These are phyloP conservation scores for Xestoiulus laeticollis DNA, from an alignment of 2,888 invertebrate species.

Conservation along the genomic window DNA sequence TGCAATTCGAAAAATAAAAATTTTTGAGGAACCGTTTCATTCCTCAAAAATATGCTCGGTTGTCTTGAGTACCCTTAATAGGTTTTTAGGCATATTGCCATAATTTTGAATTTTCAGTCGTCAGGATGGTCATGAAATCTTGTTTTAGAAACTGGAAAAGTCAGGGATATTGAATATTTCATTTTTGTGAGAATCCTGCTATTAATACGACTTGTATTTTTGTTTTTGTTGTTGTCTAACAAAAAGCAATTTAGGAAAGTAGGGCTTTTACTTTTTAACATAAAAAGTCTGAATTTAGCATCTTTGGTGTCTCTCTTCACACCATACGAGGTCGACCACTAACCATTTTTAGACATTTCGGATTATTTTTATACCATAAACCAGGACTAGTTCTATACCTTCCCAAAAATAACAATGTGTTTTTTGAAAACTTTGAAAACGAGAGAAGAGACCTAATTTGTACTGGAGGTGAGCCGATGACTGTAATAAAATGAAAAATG, in stretches of 20 bases:
- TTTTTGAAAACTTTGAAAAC: neutral
- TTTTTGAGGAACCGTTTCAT: no score
- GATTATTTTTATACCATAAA: neutral
- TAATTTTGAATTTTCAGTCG: no score
- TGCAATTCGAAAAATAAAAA: no score
- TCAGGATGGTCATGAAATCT: no score
- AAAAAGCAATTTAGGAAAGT: neutral
- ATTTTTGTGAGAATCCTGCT: no score
- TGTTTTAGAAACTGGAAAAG: no score
- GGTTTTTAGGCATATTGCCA: no score
- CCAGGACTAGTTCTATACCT: neutral
- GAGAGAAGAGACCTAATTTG: neutral
- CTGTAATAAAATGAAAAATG: neutral
- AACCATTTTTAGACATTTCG: neutral
- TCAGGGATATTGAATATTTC: no score
- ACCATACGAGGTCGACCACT: neutral
- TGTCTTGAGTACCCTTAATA: no score
- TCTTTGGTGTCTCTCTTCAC: neutral
- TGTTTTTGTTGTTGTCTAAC: no score
- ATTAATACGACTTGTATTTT: no score
- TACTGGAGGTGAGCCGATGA: neutral
- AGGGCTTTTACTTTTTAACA: neutral
- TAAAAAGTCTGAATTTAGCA: neutral
- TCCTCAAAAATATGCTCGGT: no score
- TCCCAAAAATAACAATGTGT: constrained; percentile 3